These are phyloP conservation scores for Willowsia nigromaculata DNA, from an alignment of 2,888 invertebrate species.

Conservation along the genomic window DNA sequence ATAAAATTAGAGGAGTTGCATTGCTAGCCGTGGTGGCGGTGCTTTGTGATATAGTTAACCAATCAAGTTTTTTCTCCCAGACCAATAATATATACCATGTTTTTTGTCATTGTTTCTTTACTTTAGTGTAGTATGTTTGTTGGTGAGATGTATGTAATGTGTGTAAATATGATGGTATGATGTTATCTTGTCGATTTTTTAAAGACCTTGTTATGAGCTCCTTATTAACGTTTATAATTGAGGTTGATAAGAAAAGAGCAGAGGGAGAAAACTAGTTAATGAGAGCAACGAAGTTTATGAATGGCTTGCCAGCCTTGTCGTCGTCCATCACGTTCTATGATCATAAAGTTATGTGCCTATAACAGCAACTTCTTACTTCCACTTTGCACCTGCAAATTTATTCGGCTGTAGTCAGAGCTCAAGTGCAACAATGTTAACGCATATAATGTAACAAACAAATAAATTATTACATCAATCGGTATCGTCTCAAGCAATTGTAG, in stretches of 20 bases:
- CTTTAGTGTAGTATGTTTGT: no score
- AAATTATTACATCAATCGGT: conserved; percentile 6
- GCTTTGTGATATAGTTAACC: neutral
- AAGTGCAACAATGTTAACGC: neutral
- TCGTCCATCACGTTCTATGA: conserved; percentile 71
- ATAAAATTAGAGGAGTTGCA: conserved; percentile 54
- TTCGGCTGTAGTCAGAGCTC: neutral
- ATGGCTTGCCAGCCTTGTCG: conserved; percentile 75
- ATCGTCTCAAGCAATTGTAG: neutral
- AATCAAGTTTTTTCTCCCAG: conserved; percentile 57
- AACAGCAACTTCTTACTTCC: neutral
- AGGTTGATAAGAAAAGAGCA: conserved; percentile 73
- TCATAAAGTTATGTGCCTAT: conserved; percentile 40
- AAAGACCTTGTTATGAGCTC: conserved; percentile 73
- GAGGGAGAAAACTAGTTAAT: conserved; percentile 71
- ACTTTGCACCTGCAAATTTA: neutral
- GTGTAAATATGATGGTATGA: conserved; percentile 9
- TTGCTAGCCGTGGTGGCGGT: neutral
- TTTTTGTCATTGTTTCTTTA: neutral
- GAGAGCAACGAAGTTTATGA: conserved; percentile 68
- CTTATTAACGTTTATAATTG: conserved; percentile 77
- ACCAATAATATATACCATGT: conserved; percentile 11
- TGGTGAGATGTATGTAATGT: neutral
- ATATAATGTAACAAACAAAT: neutral
- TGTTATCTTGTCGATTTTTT: conserved; percentile 47